Conservation (phyloP, 2,888 invertebrate genomes). For the Germaria angustata region DNA sequence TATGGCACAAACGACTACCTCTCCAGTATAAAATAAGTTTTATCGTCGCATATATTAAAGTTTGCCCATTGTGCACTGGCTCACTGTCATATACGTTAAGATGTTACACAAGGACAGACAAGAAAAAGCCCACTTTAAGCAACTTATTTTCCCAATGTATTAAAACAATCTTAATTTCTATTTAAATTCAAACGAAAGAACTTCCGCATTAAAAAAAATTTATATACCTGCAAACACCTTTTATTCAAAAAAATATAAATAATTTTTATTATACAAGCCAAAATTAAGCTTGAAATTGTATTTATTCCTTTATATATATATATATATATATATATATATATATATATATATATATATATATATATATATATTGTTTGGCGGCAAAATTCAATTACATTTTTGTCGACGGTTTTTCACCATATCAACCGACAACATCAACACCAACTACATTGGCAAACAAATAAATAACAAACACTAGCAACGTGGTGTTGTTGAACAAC, state of each 20-base stretch:
- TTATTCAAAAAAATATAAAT: background rate
- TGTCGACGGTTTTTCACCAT: slow-evolving; percentile 61
- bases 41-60: too few relatives aligned
- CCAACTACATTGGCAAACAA: slow-evolving; percentile 30
- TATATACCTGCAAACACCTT: slow-evolving; percentile 8
- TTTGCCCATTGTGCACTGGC: background rate
- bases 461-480: background rate
- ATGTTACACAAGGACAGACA: background rate
- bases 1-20: too few relatives aligned
- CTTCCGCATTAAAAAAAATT: background rate
- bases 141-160: background rate
- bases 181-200: slow-evolving; percentile 6
- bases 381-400: slow-evolving; percentile 75
- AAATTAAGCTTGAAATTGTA: slow-evolving; percentile 77
- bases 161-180: slow-evolving; percentile 30
- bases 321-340: too few relatives aligned
- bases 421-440: slow-evolving; percentile 50
- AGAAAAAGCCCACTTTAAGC: background rate
- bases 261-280: slow-evolving; percentile 64
- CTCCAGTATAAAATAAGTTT: too few relatives aligned
- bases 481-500: background rate
- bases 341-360: too few relatives aligned
- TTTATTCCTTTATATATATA: slow-evolving; percentile 65
- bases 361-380: slow-evolving; percentile 73
- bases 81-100: background rate